These are phyloP conservation scores for Tarsius wallacei DNA, from an alignment of 2,797 vertebrate genomes.

Conservation along the genomic window DNA sequence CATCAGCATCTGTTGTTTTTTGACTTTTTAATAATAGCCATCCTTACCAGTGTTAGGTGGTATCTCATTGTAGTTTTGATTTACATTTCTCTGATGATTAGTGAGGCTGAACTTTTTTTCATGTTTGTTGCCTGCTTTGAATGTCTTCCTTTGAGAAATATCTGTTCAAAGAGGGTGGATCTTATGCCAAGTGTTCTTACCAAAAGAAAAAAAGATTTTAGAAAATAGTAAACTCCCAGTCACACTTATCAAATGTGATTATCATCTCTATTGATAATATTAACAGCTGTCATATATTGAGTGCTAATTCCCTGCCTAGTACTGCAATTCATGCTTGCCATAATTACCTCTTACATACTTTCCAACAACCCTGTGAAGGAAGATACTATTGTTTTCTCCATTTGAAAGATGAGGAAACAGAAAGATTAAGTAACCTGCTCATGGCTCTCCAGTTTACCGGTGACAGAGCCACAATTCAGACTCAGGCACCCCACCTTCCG, in stretches of 20 bases:
- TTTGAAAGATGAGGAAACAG: constrained; percentile 38
- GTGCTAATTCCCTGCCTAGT: background rate
- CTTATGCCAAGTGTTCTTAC: background rate
- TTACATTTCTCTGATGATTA: too few species aligned
- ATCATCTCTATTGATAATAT: background rate
- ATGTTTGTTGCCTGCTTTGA: too few species aligned
- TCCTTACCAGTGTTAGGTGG: too few species aligned
- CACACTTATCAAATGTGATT: background rate
- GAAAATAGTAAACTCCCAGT: background rate
- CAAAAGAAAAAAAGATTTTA: background rate
- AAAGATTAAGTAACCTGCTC: background rate
- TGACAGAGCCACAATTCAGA: background rate
- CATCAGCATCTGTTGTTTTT: too few species aligned
- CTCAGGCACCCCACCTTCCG: background rate
- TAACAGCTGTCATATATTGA: background rate
- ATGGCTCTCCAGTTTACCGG: background rate
- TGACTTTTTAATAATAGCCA: too few species aligned
- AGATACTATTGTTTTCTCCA: background rate
- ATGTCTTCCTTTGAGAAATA: too few species aligned
- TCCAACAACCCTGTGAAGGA: background rate
- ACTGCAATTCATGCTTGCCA: background rate
- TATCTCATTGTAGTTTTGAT: too few species aligned
- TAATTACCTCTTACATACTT: background rate
- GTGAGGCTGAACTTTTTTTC: too few species aligned
- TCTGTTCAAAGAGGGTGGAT: background rate